phyloP scores from a whole-genome alignment of 2,797 vertebrate genomes.

The Ptychadena robeensis region DNA sequence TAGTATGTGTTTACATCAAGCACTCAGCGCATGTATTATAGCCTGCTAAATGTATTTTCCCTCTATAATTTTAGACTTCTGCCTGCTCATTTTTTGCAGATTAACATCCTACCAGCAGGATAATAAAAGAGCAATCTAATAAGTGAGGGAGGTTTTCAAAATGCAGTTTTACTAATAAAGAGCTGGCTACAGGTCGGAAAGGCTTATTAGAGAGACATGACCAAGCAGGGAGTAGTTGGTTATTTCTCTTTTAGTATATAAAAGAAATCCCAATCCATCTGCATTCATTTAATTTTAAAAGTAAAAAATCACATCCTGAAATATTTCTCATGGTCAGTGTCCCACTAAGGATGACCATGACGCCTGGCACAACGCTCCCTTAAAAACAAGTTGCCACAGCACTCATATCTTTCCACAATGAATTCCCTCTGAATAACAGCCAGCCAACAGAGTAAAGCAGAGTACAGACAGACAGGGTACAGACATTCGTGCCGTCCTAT shows the following conservation, averaged over 20 bases:
- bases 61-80: slow-evolving; percentile 38
- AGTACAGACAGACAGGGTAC: too few species aligned
- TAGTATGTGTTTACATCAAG: slow-evolving; percentile 31
- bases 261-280: too few species aligned
- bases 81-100: slow-evolving; percentile 38
- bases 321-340: too few species aligned
- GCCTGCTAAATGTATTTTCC: slow-evolving; percentile 17
- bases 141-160: slow-evolving; percentile 21
- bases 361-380: too few species aligned
- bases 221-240: not conserved
- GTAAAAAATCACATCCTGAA: too few species aligned
- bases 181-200: slow-evolving; percentile 31
- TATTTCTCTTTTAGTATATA: not conserved
- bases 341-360: not conserved
- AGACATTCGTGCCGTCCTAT: too few species aligned
- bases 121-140: slow-evolving; percentile 45
- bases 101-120: slow-evolving; percentile 28
- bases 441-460: too few species aligned
- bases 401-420: too few species aligned
- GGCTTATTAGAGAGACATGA: slow-evolving; percentile 41
- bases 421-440: too few species aligned
- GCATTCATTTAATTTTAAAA: not conserved
- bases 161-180: slow-evolving; percentile 40
- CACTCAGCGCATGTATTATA: slow-evolving; percentile 9
- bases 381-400: too few species aligned